phyloP scores from a whole-genome alignment of 2,113 vertebrate genomes.

The Abramis brama region DNA sequence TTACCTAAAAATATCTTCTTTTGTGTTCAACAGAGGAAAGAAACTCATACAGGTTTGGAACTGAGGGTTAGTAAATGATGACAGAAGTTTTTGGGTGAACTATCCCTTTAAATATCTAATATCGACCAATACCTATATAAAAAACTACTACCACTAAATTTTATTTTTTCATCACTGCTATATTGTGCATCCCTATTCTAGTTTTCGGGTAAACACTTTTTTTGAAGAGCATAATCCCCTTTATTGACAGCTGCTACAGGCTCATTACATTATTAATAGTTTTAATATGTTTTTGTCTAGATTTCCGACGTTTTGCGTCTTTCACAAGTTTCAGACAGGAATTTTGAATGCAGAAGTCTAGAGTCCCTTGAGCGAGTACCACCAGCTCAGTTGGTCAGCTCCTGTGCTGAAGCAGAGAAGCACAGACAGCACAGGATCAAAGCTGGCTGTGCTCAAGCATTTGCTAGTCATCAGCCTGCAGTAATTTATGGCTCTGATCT shows the following conservation, averaged over 20 bases:
- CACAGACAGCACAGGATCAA: slow-evolving; percentile 7
- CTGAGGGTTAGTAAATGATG: too few relatives aligned
- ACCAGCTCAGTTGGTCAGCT: neutral
- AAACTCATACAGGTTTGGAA: too few relatives aligned
- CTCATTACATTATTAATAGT: neutral
- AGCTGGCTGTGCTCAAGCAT: slow-evolving; percentile 7
- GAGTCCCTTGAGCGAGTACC: neutral
- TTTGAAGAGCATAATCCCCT: neutral
- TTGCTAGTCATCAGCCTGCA: slow-evolving; percentile 6
- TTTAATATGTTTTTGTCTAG: neutral
- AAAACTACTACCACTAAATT: neutral
- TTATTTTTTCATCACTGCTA: too few relatives aligned
- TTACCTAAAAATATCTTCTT: too few relatives aligned
- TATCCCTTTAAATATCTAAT: neutral
- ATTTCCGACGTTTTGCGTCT: neutral
- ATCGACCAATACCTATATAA: neutral
- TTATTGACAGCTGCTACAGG: neutral
- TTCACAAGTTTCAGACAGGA: neutral
- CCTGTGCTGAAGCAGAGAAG: neutral
- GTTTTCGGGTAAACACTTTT: neutral
- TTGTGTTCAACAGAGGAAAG: too few relatives aligned
- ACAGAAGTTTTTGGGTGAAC: too few relatives aligned
- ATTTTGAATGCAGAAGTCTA: neutral
- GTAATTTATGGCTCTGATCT: slow-evolving; percentile 24
- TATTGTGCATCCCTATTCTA: neutral